These are phyloP conservation scores for Chrysemys picta DNA, from an alignment of 2,113 vertebrate genomes.

Conservation along the genomic window DNA sequence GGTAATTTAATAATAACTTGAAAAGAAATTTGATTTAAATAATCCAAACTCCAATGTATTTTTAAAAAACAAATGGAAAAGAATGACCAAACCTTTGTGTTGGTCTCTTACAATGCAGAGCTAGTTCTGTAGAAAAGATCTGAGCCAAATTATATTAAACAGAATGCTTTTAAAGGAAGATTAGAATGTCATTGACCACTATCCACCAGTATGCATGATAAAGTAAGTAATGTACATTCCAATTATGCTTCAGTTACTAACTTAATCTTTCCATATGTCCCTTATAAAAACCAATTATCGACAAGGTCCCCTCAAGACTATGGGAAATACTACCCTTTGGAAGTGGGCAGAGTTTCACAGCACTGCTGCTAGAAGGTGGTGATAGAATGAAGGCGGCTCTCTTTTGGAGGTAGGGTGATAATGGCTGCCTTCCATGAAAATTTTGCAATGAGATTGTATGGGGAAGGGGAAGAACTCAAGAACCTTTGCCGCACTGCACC, in stretches of 20 bases:
- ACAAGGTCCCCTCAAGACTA: background rate
- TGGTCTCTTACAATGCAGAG: background rate
- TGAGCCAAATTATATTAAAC: background rate
- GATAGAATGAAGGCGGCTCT: background rate
- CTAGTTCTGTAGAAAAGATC: background rate
- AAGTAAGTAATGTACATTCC: slow-evolving; percentile 9
- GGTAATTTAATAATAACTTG: background rate
- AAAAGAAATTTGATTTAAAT: background rate
- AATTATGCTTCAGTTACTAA: background rate
- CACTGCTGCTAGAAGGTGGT: background rate
- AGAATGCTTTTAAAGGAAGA: slow-evolving; percentile 11
- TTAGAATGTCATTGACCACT: background rate
- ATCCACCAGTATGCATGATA: background rate
- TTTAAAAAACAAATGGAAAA: background rate
- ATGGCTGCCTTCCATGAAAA: background rate
- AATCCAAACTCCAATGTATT: background rate
- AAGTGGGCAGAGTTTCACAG: background rate
- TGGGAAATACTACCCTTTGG: background rate
- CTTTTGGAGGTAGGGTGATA: background rate
- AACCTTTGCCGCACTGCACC: background rate
- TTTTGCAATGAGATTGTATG: background rate
- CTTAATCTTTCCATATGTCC: background rate
- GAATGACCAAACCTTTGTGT: background rate
- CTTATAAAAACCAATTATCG: background rate
- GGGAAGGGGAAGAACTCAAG: background rate